Evolutionary conservation across 1,140 invertebrate species (phyloP).

Genomic region (Scaptodrosophila lebanonensis): DNA sequence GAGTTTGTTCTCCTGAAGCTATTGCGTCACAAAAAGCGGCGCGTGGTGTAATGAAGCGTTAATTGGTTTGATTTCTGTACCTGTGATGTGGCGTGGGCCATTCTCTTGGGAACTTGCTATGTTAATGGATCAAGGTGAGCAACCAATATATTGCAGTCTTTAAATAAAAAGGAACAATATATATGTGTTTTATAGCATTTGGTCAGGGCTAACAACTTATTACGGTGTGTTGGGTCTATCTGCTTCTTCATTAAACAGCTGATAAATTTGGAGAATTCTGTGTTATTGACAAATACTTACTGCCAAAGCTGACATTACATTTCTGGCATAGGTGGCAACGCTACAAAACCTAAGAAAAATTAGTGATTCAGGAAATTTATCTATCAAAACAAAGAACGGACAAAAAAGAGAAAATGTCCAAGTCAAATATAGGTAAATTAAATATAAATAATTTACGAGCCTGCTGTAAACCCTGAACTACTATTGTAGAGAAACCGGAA

Average conservation of each 20-base stretch:
- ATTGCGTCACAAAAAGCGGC: slow-evolving; percentile 61
- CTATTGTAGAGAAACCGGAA: slow-evolving; percentile 18
- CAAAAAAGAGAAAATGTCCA: slow-evolving; percentile 20
- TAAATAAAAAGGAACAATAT: no score
- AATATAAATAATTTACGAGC: background rate
- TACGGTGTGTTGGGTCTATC: no score
- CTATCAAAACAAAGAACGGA: slow-evolving; percentile 30
- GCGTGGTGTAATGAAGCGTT: background rate
- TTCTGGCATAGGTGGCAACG: slow-evolving; percentile 3
- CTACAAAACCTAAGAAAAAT: no score
- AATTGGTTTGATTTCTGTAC: slow-evolving; percentile 15
- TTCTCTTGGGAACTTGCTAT: slow-evolving; percentile 20
- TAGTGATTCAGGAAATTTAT: slow-evolving; percentile 9
- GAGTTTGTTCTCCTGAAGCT: background rate
- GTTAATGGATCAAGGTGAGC: slow-evolving; percentile 2
- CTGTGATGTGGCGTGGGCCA: slow-evolving; percentile 61
- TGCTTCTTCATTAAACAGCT: no score
- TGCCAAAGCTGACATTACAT: no score
- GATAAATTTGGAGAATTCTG: no score
- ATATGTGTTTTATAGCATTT: slow-evolving; percentile 11
- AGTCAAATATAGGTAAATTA: slow-evolving; percentile 19
- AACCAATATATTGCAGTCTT: slow-evolving; percentile 24
- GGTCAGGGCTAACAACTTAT: no score
- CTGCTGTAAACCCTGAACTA: background rate
- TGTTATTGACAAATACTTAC: no score